Conservation (phyloP, 2,888 invertebrate genomes). For the Drosophila borborema region DNA sequence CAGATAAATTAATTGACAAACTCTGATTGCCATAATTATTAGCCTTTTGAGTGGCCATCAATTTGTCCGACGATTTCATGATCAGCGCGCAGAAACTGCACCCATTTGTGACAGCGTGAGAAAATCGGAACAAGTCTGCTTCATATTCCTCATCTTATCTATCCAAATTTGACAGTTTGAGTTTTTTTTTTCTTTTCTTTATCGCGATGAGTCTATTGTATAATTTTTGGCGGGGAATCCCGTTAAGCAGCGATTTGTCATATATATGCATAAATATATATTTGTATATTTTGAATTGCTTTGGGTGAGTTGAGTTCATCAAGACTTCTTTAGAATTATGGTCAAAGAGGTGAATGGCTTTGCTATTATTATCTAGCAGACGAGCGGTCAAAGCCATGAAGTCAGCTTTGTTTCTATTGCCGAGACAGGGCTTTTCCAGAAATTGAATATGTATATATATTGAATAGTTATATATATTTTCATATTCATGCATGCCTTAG, state of each 20-base stretch:
- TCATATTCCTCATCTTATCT: neutral
- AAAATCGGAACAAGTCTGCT: conserved; percentile 11
- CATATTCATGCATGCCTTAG: neutral
- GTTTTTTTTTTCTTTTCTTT: neutral
- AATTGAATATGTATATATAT: neutral
- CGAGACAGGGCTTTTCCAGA: neutral
- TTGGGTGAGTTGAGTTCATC: conserved; percentile 18
- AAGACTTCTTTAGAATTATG: conserved; percentile 8
- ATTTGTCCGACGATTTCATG: conserved; percentile 65
- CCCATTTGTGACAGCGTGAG: conserved; percentile 30
- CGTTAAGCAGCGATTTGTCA: neutral
- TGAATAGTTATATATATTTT: neutral
- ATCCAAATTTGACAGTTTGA: no score
- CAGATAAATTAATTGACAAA: conserved; percentile 61
- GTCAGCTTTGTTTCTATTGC: neutral
- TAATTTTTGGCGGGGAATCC: conserved; percentile 8
- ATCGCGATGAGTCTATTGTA: neutral
- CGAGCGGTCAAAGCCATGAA: neutral
- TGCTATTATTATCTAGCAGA: neutral
- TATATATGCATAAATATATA: conserved; percentile 2
- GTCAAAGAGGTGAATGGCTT: neutral
- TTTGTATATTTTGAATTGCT: conserved; percentile 16
- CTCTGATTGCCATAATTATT: conserved; percentile 69
- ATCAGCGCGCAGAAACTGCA: conserved; percentile 22
- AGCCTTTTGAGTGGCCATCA: conserved; percentile 52